These are phyloP conservation scores for Styela clava DNA, from an alignment of 23 tunicate species.

Conservation along the genomic window DNA sequence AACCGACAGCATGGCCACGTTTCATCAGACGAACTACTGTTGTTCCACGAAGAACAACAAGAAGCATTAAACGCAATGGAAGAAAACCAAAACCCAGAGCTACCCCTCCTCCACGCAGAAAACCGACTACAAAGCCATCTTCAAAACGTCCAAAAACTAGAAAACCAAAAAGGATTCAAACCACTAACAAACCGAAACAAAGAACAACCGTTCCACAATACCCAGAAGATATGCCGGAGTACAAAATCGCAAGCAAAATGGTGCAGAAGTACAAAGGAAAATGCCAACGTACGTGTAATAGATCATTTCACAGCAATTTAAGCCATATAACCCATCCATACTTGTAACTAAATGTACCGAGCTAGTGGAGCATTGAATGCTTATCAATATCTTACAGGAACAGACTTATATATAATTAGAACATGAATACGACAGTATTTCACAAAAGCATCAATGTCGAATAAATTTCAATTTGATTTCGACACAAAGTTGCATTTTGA, in stretches of 20 bases:
- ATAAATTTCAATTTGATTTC: too few species aligned
- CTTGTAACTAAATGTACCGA: too few species aligned
- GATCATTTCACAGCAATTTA: neutral
- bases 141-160: constrained; percentile 27
- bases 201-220: constrained; percentile 12
- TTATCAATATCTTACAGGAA: too few species aligned
- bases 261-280: constrained; percentile 45
- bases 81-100: constrained; percentile 15
- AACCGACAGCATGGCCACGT: neutral
- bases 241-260: constrained; percentile 27
- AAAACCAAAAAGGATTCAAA: constrained; percentile 34
- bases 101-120: constrained; percentile 1
- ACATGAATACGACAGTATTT: too few species aligned
- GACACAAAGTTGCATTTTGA: too few species aligned
- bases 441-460: too few species aligned
- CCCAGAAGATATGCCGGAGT: constrained; percentile 29
- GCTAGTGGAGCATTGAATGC: too few species aligned
- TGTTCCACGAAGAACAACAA: constrained; percentile 8
- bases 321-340: too few species aligned
- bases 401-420: too few species aligned
- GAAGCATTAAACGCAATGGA: neutral
- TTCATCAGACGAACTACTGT: constrained; percentile 1
- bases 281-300: constrained; percentile 57
- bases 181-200: constrained; percentile 9
- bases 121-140: constrained; percentile 20